phyloP scores from a whole-genome alignment of 23 tunicate genomes.

The Ascidia mentula region DNA sequence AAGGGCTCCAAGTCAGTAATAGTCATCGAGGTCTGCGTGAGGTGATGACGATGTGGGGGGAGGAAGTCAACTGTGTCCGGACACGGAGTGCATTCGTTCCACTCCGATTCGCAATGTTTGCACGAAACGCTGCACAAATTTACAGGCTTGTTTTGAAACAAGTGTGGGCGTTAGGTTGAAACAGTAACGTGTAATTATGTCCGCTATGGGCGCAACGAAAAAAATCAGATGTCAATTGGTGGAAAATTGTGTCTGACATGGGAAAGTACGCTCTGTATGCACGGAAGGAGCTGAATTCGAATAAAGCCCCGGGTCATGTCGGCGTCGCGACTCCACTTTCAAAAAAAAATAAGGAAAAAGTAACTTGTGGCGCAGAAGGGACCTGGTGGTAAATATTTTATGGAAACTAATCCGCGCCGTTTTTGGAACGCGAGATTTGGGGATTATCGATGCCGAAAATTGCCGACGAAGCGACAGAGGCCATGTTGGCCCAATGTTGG shows the following conservation, averaged over 20 bases:
- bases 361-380: no score
- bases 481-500: no score
- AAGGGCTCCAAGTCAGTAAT: conserved; percentile 36
- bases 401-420: not conserved
- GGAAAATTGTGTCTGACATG: no score
- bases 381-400: not conserved
- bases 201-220: no score
- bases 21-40: conserved; percentile 21
- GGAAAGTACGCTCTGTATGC: not conserved
- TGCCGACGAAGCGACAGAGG: no score
- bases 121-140: conserved; percentile 40
- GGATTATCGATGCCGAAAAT: not conserved
- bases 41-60: conserved; percentile 31
- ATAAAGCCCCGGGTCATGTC: not conserved
- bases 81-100: conserved; percentile 33
- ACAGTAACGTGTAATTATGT: no score
- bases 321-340: not conserved
- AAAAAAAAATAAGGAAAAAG: no score
- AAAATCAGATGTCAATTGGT: no score
- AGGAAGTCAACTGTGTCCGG: conserved; percentile 14
- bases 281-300: not conserved
- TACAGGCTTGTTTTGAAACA: not conserved
- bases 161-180: no score
- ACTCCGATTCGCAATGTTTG: conserved; percentile 39
- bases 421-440: not conserved